These are phyloP conservation scores for Oophaga pumilio DNA, from an alignment of 2,113 vertebrate species.

Conservation along the genomic window DNA sequence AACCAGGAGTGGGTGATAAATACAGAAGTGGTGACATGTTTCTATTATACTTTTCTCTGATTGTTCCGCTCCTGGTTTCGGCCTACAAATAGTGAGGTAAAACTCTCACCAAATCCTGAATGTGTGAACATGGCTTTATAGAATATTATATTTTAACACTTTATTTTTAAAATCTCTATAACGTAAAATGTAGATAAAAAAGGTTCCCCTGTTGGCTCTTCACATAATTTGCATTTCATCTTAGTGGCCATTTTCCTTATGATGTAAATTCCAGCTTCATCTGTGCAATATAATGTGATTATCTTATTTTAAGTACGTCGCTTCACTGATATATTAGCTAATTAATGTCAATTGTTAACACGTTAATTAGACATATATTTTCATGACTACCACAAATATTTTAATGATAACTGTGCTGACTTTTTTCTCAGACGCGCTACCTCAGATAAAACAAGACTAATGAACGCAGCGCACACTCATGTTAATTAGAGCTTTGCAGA, in stretches of 20 bases:
- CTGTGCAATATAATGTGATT: background rate
- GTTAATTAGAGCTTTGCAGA: slow-evolving; percentile 22
- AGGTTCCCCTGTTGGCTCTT: background rate
- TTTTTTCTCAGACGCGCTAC: slow-evolving; percentile 32
- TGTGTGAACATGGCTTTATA: too few relatives aligned
- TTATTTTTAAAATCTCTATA: too few relatives aligned
- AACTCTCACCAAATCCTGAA: too few relatives aligned
- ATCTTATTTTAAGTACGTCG: background rate
- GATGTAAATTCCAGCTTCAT: background rate
- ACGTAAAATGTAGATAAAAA: too few relatives aligned
- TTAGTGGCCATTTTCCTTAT: slow-evolving; percentile 9
- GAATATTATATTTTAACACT: too few relatives aligned
- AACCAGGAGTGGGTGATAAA: too few relatives aligned
- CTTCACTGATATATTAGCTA: slow-evolving; percentile 20
- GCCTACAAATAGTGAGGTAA: too few relatives aligned
- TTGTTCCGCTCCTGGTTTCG: too few relatives aligned
- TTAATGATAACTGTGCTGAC: slow-evolving; percentile 20
- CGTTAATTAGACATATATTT: slow-evolving; percentile 44
- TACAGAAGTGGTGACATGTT: too few relatives aligned
- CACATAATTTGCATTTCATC: background rate
- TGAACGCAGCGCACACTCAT: background rate
- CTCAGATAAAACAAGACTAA: slow-evolving; percentile 42
- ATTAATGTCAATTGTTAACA: slow-evolving; percentile 39
- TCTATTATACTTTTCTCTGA: too few relatives aligned
- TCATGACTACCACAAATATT: slow-evolving; percentile 11